Base-by-base conservation (phyloP, 2,113 vertebrate species). In the Ammodytes marinus region DNA sequence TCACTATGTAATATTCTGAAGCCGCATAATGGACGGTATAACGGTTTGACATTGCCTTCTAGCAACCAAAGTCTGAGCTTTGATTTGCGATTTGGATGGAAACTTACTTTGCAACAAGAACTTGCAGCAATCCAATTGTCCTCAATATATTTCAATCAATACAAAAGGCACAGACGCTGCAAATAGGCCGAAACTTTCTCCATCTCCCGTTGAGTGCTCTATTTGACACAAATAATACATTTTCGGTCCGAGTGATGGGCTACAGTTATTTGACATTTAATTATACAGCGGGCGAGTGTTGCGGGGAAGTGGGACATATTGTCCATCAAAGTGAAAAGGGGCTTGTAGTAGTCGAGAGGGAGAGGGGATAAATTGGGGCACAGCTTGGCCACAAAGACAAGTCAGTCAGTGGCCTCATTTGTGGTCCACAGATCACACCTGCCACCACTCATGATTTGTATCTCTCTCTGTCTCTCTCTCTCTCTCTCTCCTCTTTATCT, bases 341-440 rank as follows among this genome's bases (percentile, higher is more conserved):
- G 59, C 35, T 82, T 67, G 73, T 76, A 86, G 85, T 79, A 55
- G 53, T 63, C 8, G 42, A 72, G 79, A 76, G 70, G 72, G 60
- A 77, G 83, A 78, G 83, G 64, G 81, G 68, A 83, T 72, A 83
- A 87, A 91, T 57, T 87, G 75, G 89, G 86, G 80, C 78, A 78
- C 27, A 74, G 69, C 70, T 67, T 59, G 83, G 85, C 76, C 84
- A 86, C 88, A 90, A 90, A 84, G 83, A 85, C 37, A 0, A 81
- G 85, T 91, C 89, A 93, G 86, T 90, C 86, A 93, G 64, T 72
- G 82, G 77, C 89, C 84, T 90, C 87, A 90, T 93, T 93, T 92
- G 77, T 82, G 81, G 84, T 81, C 79, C 58, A 61, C 61, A 55
- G 57, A 83, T 86, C 77, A 70, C 77, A 89, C 84, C 87, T 89